phyloP scores from a whole-genome alignment of 2,113 vertebrate species.

The Indri indri region DNA sequence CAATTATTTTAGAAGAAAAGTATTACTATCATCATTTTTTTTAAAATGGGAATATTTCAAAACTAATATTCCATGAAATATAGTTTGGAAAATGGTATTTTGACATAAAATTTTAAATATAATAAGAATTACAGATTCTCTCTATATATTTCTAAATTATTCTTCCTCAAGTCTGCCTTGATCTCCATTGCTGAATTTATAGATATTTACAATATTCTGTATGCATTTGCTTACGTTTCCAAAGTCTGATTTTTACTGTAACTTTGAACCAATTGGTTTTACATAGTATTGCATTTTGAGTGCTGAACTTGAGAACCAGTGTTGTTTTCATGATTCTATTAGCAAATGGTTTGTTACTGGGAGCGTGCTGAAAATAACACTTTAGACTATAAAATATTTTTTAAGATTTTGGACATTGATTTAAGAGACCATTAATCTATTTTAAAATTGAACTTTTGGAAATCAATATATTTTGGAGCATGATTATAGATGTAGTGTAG shows the following conservation, averaged over 20 bases:
- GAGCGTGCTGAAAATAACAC: neutral
- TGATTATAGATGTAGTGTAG: neutral
- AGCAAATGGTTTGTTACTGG: neutral
- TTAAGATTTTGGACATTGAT: neutral
- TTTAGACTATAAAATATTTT: slow-evolving; percentile 1
- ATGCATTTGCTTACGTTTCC: neutral
- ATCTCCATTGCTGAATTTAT: neutral
- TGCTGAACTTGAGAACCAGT: neutral
- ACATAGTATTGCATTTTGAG: neutral
- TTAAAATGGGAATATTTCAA: neutral
- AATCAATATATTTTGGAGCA: neutral
- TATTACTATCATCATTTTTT: neutral
- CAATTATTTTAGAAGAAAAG: slow-evolving; percentile 14
- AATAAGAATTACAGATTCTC: neutral
- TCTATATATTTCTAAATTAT: neutral
- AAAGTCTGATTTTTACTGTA: neutral
- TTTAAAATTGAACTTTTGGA: slow-evolving; percentile 4
- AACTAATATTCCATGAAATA: neutral
- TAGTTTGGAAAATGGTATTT: neutral
- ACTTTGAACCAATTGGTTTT: neutral
- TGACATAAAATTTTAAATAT: neutral
- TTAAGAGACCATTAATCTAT: neutral
- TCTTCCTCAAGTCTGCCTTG: neutral
- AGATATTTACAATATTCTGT: neutral
- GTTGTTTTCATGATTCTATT: neutral